phyloP scores from a whole-genome alignment of 1,140 invertebrate species.

The Apis dorsata region DNA sequence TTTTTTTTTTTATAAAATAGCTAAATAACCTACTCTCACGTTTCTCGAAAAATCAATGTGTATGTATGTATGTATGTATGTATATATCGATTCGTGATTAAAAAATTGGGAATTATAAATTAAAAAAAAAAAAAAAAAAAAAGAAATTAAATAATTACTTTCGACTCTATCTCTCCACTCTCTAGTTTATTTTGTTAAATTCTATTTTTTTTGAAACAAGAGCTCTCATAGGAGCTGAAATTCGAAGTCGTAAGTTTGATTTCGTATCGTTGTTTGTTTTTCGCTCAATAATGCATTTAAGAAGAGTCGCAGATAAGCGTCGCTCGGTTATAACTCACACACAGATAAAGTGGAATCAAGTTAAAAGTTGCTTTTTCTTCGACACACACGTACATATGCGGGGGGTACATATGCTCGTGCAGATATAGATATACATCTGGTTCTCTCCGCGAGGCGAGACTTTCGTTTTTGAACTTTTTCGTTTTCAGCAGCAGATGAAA shows the following conservation, averaged over 20 bases:
- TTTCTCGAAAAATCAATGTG: not conserved
- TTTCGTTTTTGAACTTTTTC: slow-evolving; percentile 50
- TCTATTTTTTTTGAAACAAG: too few relatives aligned
- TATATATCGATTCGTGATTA: too few relatives aligned
- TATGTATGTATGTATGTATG: too few relatives aligned
- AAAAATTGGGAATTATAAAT: too few relatives aligned
- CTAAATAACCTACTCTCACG: too few relatives aligned
- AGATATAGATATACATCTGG: not conserved
- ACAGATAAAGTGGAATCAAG: slow-evolving; percentile 53
- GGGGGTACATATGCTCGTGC: not conserved
- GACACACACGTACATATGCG: not conserved
- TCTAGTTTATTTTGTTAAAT: too few relatives aligned
- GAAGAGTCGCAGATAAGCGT: slow-evolving; percentile 49
- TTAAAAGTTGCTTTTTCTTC: slow-evolving; percentile 43
- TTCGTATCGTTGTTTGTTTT: slow-evolving; percentile 50
- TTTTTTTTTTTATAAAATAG: not conserved
- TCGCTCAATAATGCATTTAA: slow-evolving; percentile 54
- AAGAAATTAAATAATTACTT: too few relatives aligned
- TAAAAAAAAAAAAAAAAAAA: too few relatives aligned
- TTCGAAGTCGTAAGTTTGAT: slow-evolving; percentile 20
- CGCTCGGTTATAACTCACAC: slow-evolving; percentile 43
- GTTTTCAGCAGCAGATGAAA: slow-evolving; percentile 50
- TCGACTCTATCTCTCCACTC: too few relatives aligned
- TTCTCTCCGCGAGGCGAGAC: not conserved
- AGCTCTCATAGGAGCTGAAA: not conserved